phyloP scores from a whole-genome alignment of 2,797 vertebrate species.

The Acrossocheilus wenchowensis region DNA sequence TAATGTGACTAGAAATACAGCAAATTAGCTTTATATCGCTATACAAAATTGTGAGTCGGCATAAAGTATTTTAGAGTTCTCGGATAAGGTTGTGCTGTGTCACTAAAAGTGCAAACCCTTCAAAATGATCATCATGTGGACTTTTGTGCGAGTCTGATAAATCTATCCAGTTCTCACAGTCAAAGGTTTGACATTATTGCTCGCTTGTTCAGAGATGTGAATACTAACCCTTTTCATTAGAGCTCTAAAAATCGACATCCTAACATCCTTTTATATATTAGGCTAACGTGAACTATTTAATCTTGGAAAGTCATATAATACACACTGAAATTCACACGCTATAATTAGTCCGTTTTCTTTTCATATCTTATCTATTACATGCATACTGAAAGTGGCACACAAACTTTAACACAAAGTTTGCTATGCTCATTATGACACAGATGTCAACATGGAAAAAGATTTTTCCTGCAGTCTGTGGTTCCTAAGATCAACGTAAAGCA shows the following conservation, averaged over 20 bases:
- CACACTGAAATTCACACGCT: neutral
- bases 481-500: neutral
- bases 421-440: neutral
- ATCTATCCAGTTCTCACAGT: neutral
- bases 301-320: constrained; percentile 14
- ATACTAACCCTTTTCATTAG: neutral
- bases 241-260: constrained; percentile 1
- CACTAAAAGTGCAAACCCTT: neutral
- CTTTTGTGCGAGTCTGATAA: neutral
- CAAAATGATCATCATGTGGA: constrained; percentile 1
- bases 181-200: constrained; percentile 33
- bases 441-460: neutral
- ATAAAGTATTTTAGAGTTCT: constrained; percentile 16
- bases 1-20: constrained; percentile 13
- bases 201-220: constrained; percentile 7
- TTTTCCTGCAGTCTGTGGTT: neutral
- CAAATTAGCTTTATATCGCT: constrained; percentile 15
- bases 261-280: constrained; percentile 17
- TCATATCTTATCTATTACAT: constrained; percentile 35
- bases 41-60: constrained; percentile 5
- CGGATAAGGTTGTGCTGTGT: constrained; percentile 2
- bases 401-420: constrained; percentile 9
- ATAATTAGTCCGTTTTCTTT: constrained; percentile 23
- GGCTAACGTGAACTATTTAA: constrained; percentile 6
- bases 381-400: constrained; percentile 4